These are phyloP conservation scores for Coturnix japonica DNA, from an alignment of 2,113 vertebrate species.

Conservation along the genomic window DNA sequence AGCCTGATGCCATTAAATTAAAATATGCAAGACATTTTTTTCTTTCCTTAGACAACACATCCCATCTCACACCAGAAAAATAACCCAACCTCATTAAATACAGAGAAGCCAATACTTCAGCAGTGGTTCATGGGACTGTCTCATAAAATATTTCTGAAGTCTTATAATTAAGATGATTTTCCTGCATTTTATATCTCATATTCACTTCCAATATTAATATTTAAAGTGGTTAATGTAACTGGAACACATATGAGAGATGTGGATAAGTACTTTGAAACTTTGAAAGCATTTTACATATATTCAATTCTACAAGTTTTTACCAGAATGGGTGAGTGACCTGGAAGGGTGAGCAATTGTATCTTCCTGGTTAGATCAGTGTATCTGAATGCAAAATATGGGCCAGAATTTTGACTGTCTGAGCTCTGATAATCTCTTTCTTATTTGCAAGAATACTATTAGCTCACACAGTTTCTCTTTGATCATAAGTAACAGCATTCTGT, in stretches of 20 bases:
- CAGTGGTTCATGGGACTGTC: not conserved
- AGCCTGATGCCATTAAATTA: not conserved
- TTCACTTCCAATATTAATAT: conserved; percentile 2
- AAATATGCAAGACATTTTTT: not conserved
- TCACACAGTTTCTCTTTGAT: not conserved
- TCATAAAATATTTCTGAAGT: conserved; percentile 33
- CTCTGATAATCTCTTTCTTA: not conserved
- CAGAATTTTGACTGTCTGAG: not conserved
- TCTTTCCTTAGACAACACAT: not conserved
- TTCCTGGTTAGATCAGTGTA: not conserved
- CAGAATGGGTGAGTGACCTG: not conserved
- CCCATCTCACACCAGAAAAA: not conserved
- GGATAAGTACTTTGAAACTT: not conserved
- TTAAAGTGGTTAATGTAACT: not conserved
- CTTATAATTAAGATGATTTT: not conserved
- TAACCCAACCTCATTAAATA: not conserved
- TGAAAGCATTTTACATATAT: not conserved
- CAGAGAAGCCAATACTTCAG: not conserved
- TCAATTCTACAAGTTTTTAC: not conserved
- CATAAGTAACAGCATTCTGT: not conserved
- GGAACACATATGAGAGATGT: not conserved
- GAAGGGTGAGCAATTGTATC: not conserved
- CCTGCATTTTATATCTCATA: not conserved
- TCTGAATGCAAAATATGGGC: not conserved
- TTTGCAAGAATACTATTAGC: not conserved